Evolutionary conservation across 2,113 vertebrate species (phyloP).

Genomic region (Actenoides hombroni): DNA sequence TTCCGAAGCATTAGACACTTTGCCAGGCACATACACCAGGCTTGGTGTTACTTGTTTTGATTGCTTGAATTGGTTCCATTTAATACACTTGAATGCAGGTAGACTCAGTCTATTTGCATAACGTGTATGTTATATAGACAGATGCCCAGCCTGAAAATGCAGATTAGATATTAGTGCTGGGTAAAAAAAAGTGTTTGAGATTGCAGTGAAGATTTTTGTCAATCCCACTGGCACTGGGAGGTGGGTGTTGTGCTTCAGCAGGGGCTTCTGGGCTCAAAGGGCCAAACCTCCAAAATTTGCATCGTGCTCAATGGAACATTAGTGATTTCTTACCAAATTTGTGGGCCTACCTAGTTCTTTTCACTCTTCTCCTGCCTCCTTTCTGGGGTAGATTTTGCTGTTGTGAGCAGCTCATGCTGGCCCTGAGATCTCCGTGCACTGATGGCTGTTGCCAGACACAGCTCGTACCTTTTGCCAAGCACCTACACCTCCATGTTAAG

Average conservation of each 20-base stretch:
- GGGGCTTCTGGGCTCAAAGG: background rate
- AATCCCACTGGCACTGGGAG: fast-evolving
- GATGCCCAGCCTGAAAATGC: background rate
- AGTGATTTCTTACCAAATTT: fast-evolving
- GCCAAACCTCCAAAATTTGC: background rate
- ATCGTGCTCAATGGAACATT: background rate
- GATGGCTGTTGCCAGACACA: fast-evolving
- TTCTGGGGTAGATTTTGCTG: background rate
- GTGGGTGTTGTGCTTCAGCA: background rate
- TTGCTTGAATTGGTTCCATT: background rate
- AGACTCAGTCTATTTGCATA: background rate
- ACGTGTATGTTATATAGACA: background rate
- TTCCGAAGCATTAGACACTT: background rate
- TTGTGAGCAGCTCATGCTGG: background rate
- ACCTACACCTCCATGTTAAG: fast-evolving
- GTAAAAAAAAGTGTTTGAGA: background rate
- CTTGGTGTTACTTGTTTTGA: background rate
- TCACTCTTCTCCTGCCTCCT: background rate
- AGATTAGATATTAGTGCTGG: background rate
- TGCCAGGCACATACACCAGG: fast-evolving
- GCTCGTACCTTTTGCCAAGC: background rate
- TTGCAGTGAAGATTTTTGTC: background rate
- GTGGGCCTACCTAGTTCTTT: background rate
- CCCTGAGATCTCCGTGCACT: background rate
- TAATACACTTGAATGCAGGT: background rate